Conservation (phyloP, 2,113 vertebrate genomes). For the Phocoena phocoena region DNA sequence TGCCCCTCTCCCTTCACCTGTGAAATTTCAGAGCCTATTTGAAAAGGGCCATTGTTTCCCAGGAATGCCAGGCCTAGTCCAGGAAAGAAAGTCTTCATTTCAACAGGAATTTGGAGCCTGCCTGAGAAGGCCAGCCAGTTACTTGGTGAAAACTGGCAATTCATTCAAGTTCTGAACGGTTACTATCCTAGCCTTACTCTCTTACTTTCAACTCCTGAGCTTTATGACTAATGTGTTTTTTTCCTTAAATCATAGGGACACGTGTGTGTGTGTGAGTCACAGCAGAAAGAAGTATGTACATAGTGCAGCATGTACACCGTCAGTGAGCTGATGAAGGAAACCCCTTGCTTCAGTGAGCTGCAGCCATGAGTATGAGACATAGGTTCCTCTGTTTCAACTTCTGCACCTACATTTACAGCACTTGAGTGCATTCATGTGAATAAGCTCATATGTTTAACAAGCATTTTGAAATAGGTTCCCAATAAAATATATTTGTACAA, state of each 20-base stretch:
- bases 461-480: conserved; percentile 70
- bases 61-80: conserved; percentile 93
- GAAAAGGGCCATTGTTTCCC: conserved; percentile 96
- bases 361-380: conserved; percentile 72
- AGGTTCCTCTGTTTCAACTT: conserved; percentile 78
- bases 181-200: conserved; percentile 61
- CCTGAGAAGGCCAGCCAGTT: conserved; percentile 89
- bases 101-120: conserved; percentile 96
- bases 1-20: conserved; percentile 95
- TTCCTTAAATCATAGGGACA: background rate
- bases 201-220: conserved; percentile 35
- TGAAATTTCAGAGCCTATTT: conserved; percentile 94
- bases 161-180: conserved; percentile 80
- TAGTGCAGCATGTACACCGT: background rate
- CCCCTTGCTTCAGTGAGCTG: conserved; percentile 49
- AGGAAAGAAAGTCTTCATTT: conserved; percentile 96
- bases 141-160: conserved; percentile 83
- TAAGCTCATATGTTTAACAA: conserved; percentile 65
- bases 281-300: background rate
- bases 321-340: conserved; percentile 62
- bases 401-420: conserved; percentile 64
- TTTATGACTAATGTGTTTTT: conserved; percentile 57
- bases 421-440: conserved; percentile 71
- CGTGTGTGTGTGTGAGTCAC: background rate
- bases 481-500: conserved; percentile 70